Percentiles rank a stretch among this genome's conserved stretches.
Evolutionary conservation across 37 sponge, comb jelly and placozoan species (phyloP).

Genomic region (Bolinopsis microptera): DNA sequence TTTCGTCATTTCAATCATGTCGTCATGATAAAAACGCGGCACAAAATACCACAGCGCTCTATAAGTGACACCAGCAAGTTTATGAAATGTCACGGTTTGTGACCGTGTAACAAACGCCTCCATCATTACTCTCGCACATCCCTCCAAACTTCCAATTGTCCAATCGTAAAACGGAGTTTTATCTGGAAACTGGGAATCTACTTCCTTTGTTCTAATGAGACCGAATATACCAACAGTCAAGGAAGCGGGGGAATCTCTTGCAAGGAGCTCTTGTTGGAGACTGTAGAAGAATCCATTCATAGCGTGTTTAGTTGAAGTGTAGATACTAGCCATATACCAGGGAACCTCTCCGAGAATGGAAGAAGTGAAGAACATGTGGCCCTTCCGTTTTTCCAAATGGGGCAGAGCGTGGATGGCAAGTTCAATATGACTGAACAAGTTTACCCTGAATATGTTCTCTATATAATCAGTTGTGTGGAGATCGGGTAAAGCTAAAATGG

Average conservation of each 20-base stretch:
- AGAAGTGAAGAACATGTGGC: conserved; percentile 57
- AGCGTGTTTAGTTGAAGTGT: conserved; percentile 4
- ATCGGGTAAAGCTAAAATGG: background rate
- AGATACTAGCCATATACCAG: background rate
- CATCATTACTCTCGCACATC: conserved; percentile 11
- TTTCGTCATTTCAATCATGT: background rate
- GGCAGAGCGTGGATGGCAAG: conserved; percentile 37
- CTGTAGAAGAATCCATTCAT: conserved; percentile 59
- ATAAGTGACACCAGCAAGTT: background rate
- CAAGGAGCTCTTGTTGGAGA: conserved; percentile 8
- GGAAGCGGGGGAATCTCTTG: background rate
- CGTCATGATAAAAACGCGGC: background rate
- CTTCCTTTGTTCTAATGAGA: background rate
- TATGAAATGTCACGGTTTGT: background rate
- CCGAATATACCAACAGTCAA: background rate
- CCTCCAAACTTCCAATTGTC: background rate
- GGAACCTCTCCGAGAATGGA: conserved; percentile 3
- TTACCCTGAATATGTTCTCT: background rate
- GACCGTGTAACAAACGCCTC: conserved; percentile 31
- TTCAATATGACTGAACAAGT: conserved; percentile 21
- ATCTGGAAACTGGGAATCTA: background rate
- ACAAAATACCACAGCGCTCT: background rate
- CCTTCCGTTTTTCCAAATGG: background rate
- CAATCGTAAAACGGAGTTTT: background rate
- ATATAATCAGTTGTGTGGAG: background rate